Evolutionary conservation across 2,888 invertebrate genomes (phyloP), one percentile per base, ranked within the genome.

Genomic region (Aproaerema taeniolella): DNA sequence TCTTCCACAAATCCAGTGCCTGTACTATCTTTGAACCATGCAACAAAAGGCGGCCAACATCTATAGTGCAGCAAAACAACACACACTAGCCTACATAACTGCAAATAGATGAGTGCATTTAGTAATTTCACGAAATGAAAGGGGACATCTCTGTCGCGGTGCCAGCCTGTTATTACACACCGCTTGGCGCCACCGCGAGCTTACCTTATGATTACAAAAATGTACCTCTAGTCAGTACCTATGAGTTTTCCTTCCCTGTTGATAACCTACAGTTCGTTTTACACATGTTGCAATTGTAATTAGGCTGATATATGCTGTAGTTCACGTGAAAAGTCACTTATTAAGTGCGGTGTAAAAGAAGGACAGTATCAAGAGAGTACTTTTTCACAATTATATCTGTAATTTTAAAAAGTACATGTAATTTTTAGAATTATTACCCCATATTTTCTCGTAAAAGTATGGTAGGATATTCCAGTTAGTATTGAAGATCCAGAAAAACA

Each of bases 141-240:
- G 49, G 45, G 45, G 38, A 40, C 43, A 37, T 43, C 43, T 30
- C 32, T 14, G 32, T 24, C 39, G 38, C 45, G 12, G 36, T 40
- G 32, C 28, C 10, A 52, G 54, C 53, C 65, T 75, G 60, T 74
- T 49, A 75, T 74, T 70, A 75, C 43, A 38, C 30, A 20, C 47
- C 51, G 52, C 56, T 49, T 50, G 62, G 65, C 68, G 68, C 67
- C 67, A 63, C 62, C 52, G 58, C 52, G 34, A 47, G 45, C 61
- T 30, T 17, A 32, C 30, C 31, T 25, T 43, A 45, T 60, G 44
- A 52, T 49, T 46, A 47, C 35, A 36, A 32, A 31, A 37, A 32
- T 43, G 39, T 39, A 35, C 14, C n/a, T 13, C 24, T 31, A 38
- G 25, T 30, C 38, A 31, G 20, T 41, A 13, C 38, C 32, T 37